Base-by-base conservation (phyloP, 1,140 invertebrate species). In the Drosophila melanica region DNA sequence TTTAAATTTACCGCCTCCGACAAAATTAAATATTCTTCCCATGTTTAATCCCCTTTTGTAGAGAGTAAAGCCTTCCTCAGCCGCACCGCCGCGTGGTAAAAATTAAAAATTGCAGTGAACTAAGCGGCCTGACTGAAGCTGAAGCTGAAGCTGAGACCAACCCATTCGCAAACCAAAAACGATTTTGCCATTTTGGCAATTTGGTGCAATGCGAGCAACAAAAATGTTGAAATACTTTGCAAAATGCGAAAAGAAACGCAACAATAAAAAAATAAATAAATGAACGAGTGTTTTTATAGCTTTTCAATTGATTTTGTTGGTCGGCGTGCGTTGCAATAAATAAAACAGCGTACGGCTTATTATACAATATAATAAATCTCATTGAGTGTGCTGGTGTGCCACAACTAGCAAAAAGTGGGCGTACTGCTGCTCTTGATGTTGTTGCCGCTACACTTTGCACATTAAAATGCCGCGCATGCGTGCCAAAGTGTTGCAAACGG, bases 361-460 rank as follows among this genome's bases (percentile, higher is more conserved):
- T 86, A 87, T 86, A 89, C 82, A 86, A 86, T 86, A 86, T 86
- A 86, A 86, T 86, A 86, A 86, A 86, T 86, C 82, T 87, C 55
- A 58, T 47, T 69, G 18, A 42, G 35, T 73, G 39, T 65, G 41
- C 18, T 41, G 27, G 37, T 51, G 42, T 11, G 37, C 48, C 5
- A 42, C 41, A 65, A 75, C 20, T 23, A 30, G 44, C 62, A 78
- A 81, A 86, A 86, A 86, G 84, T 82, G 79, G 82, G 84, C 84
- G 84, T 89, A 79, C 79, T 87, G 79, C 84, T 82, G 81, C 77
- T 71, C 81, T 67, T 75, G 75, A 58, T 79, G 45, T 48, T 44
- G 65, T 48, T 67, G 60, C 11, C 14, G 74, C 67, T 74, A 79
- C 82, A 86, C 81, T 86, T 87, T 79, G 53, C 75, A 67, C 82